Evolutionary conservation across 2,888 invertebrate species (phyloP).

Genomic region (Acanthoscelides obtectus): DNA sequence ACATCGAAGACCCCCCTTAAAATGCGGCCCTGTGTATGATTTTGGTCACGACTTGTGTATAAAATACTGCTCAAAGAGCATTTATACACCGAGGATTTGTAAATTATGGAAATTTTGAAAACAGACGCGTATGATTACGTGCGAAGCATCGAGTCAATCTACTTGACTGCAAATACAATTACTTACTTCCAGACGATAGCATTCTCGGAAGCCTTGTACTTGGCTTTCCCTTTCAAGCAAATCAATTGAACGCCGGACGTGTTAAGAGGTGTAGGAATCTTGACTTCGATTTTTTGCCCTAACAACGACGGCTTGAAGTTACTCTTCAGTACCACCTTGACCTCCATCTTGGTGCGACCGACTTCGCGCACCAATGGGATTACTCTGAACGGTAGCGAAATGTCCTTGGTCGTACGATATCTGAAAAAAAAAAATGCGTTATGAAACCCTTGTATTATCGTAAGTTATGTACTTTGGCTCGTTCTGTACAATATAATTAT

Average conservation of each 20-base stretch:
- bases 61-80: no score
- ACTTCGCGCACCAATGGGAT: constrained; percentile 98
- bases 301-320: constrained; percentile 97
- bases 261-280: constrained; percentile 97
- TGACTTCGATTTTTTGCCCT: constrained; percentile 98
- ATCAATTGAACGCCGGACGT: constrained; percentile 98
- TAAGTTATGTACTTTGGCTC: no score
- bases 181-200: constrained; percentile 94
- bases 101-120: no score
- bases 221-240: constrained; percentile 98
- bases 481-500: background rate
- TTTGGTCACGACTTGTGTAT: no score
- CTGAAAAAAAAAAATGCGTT: constrained; percentile 43
- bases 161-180: no score
- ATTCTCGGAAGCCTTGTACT: constrained; percentile 99
- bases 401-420: constrained; percentile 99
- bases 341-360: constrained; percentile 99
- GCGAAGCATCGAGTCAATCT: no score
- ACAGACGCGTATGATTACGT: no score
- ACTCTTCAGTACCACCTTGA: constrained; percentile 97
- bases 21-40: no score
- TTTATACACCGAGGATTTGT: no score
- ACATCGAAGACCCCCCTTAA: no score
- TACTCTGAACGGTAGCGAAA: constrained; percentile 97
- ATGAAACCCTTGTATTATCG: no score